Base-by-base conservation (phyloP, 1,140 invertebrate genomes). In the Drosophila sechellia region DNA sequence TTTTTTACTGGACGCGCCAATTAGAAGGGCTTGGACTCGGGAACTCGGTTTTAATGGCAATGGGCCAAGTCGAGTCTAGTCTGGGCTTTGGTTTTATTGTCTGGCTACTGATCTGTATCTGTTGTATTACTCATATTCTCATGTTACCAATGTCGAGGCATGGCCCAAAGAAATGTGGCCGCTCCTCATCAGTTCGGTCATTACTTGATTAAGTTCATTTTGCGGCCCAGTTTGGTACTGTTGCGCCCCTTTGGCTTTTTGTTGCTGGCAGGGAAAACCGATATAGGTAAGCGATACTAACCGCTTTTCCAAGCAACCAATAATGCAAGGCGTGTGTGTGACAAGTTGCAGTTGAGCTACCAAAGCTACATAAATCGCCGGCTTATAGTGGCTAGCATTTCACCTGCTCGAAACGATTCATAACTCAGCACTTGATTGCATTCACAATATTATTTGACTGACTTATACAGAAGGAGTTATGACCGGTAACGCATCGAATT, bases 181-280 rank as follows among this genome's bases (percentile, higher is more conserved):
- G 77, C 57, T 72, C 55, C 81, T 77, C 79, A 86, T 86, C 83
- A 79, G 77, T 53, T 72, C 45, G 79, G 84, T 87, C 84, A 87
- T 87, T 89, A 87, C 79, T 79, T 84, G 84, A 87, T 89, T 73
- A 87, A 89, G 84, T 89, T 87, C 84, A 87, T 84, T 86, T 87
- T 63, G 76, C 77, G 55, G 78, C 72, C 64, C 78, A 74, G 66
- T 63, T 65, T 50, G 63, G 59, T 45, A 54, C 50, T 59, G 49
- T 37, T 46, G 43, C 61, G n/a, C 56, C 58, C 53, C 17, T 17
- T 70, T 12, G 52, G 50, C 45, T 37, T 39, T 52, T 60, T 52
- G 17, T 76, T 45, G 73, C 1, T 61, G 73, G 57, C 13, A 4
- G 3, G 59, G 83, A 81, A 87, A 86, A 68, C 35, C 70, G 83